phyloP scores from a whole-genome alignment of 2,888 invertebrate species.

The Celastrina argiolus region DNA sequence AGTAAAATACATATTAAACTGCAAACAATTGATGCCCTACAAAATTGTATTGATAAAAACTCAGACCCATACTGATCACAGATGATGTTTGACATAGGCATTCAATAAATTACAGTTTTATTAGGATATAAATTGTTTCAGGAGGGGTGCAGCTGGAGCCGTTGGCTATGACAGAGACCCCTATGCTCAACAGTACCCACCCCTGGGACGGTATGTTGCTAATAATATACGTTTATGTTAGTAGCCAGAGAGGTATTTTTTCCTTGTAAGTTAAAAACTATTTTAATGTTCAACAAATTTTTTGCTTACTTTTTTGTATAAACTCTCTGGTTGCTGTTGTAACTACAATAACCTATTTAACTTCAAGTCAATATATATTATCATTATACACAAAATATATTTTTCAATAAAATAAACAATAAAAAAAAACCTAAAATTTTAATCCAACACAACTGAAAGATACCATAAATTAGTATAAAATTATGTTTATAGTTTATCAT shows the following conservation, averaged over 20 bases:
- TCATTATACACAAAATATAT: background rate
- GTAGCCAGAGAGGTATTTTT: constrained; percentile 31
- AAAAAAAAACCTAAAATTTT: constrained; percentile 30
- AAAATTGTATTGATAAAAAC: too few relatives aligned
- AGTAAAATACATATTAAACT: too few relatives aligned
- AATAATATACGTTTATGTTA: constrained; percentile 21
- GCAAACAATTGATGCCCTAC: too few relatives aligned
- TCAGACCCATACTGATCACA: too few relatives aligned
- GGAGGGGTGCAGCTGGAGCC: constrained; percentile 60
- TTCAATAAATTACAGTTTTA: background rate
- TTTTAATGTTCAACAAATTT: background rate
- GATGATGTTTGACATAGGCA: too few relatives aligned
- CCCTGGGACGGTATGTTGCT: constrained; percentile 68
- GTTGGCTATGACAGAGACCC: constrained; percentile 71
- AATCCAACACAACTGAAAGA: constrained; percentile 40
- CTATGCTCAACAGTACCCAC: constrained; percentile 68
- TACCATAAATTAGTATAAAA: constrained; percentile 33
- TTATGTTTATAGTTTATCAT: constrained; percentile 26
- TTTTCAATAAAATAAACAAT: background rate
- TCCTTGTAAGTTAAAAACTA: background rate
- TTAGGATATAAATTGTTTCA: constrained; percentile 39
- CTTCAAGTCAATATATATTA: background rate
- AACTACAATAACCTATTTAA: background rate
- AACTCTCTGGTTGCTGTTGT: background rate
- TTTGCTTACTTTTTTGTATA: too few relatives aligned